Conservation (phyloP, 1,140 invertebrate genomes). For the Rhagoletis zephyria region DNA sequence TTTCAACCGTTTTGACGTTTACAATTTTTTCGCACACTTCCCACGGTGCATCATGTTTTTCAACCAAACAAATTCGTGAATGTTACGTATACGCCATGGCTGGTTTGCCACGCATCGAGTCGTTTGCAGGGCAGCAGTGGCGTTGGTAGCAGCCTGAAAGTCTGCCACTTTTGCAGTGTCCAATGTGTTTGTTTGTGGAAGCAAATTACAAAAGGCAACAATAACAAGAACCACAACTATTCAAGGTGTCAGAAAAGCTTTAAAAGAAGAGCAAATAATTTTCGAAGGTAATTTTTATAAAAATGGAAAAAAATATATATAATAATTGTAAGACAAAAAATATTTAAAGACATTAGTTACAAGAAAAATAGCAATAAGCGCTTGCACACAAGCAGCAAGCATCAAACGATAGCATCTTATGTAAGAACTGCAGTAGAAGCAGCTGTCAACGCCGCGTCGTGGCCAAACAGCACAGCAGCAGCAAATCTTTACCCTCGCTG, state of each 20-base stretch:
- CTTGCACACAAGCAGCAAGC: not conserved
- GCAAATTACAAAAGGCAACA: not conserved
- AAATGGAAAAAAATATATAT: not conserved
- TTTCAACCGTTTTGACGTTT: conserved; percentile 31
- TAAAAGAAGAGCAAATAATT: not conserved
- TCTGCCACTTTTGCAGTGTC: not conserved
- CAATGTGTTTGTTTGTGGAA: not conserved
- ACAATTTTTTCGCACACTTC: not conserved
- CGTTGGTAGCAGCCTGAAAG: conserved; percentile 14
- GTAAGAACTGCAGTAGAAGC: conserved; percentile 20
- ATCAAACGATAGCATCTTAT: conserved; percentile 5
- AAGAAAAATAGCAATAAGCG: not conserved
- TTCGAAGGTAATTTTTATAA: not conserved
- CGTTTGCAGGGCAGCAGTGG: not conserved
- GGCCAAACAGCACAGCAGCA: not conserved
- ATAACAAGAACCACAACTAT: not conserved
- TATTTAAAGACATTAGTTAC: too few relatives aligned
- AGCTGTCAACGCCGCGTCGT: not conserved
- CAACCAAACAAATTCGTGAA: not conserved
- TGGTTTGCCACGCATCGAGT: not conserved
- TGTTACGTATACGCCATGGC: conserved; percentile 47
- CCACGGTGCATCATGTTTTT: not conserved
- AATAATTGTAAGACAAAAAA: too few relatives aligned
- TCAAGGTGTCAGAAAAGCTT: not conserved
- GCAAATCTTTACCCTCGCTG: not conserved